These are phyloP conservation scores for Gari tellinella DNA, from an alignment of 2,888 invertebrate genomes.

Conservation along the genomic window DNA sequence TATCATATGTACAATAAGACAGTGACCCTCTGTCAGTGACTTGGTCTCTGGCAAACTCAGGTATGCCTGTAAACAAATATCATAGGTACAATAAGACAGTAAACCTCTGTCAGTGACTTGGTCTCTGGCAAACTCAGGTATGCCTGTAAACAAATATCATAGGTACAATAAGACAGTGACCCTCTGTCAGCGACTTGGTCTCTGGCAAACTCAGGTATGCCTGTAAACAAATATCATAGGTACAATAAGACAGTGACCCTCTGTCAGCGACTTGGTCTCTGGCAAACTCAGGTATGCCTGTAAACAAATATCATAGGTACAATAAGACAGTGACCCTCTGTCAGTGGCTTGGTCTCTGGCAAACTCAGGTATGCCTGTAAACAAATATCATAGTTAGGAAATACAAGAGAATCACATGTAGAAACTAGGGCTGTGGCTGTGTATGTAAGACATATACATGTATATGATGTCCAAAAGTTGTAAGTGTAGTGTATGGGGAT, in stretches of 20 bases:
- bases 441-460: no score
- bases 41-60: constrained; percentile 92
- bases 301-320: constrained; percentile 89
- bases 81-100: constrained; percentile 90
- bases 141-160: constrained; percentile 81
- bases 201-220: constrained; percentile 93
- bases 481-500: not conserved
- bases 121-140: constrained; percentile 93
- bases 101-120: constrained; percentile 92
- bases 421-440: no score
- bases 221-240: constrained; percentile 89
- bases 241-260: constrained; percentile 93
- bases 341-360: constrained; percentile 92
- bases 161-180: constrained; percentile 93
- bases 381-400: constrained; percentile 87
- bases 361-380: constrained; percentile 90
- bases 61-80: constrained; percentile 86
- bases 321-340: constrained; percentile 93
- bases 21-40: constrained; percentile 94
- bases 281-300: constrained; percentile 93
- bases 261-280: constrained; percentile 90
- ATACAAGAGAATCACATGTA: no score
- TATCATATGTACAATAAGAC: constrained; percentile 88
- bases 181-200: constrained; percentile 91
- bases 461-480: not conserved